Conservation (phyloP, 2,113 vertebrate genomes). For the Nerophis lumbriciformis region DNA sequence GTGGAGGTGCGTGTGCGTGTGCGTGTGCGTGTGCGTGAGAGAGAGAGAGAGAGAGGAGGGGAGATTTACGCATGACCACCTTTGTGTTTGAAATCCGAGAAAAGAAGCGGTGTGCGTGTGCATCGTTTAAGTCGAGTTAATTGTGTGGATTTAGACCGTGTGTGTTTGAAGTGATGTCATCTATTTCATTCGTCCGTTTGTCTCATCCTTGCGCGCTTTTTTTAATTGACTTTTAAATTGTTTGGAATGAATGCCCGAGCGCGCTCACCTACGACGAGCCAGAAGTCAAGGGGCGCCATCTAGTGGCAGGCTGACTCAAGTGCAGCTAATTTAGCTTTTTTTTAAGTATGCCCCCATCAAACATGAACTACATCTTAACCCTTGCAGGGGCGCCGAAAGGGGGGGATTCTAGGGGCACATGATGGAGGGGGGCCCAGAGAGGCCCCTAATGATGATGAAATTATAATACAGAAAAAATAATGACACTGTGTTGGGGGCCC, state of each 20-base stretch:
- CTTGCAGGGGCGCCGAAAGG: too few species aligned
- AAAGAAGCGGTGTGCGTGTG: neutral
- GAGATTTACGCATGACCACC: slow-evolving; percentile 41
- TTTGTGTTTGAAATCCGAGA: slow-evolving; percentile 10
- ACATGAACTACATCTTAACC: too few species aligned
- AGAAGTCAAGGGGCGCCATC: slow-evolving; percentile 42
- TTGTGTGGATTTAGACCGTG: slow-evolving; percentile 1
- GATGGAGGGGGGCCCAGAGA: too few species aligned
- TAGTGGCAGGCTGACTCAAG: slow-evolving; percentile 28
- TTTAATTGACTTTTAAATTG: neutral
- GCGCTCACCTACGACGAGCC: too few species aligned
- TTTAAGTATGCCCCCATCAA: too few species aligned
- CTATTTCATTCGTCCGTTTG: neutral
- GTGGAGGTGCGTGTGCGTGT: neutral
- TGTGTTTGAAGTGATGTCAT: neutral
- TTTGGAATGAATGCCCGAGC: too few species aligned
- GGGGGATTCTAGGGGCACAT: too few species aligned
- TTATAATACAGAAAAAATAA: too few species aligned
- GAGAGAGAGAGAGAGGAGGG: slow-evolving; percentile 28
- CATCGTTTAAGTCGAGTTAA: neutral
- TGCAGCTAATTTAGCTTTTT: slow-evolving; percentile 2
- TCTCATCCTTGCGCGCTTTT: neutral
- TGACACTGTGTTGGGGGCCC: too few species aligned
- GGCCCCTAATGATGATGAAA: too few species aligned
- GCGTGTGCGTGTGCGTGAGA: slow-evolving; percentile 12